These are phyloP conservation scores for Melopsittacus undulatus DNA, from an alignment of 2,797 vertebrate species.

Conservation along the genomic window DNA sequence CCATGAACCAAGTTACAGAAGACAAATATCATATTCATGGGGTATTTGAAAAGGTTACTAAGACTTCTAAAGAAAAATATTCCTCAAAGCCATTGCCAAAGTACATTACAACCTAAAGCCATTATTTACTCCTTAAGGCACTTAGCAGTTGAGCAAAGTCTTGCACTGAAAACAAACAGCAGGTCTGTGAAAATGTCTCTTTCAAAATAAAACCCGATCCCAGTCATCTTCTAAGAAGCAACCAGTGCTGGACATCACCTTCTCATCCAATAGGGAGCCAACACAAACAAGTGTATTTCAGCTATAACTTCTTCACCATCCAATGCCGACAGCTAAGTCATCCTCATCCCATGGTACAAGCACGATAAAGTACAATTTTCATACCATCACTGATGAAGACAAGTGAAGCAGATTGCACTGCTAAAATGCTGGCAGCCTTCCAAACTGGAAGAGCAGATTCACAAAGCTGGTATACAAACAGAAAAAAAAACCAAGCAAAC, in stretches of 20 bases:
- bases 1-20: not conserved
- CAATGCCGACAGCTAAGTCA: accelerated
- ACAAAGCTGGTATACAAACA: not conserved
- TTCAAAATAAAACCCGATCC: not conserved
- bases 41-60: not conserved
- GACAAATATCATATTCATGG: not conserved
- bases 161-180: not conserved
- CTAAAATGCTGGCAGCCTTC: not conserved
- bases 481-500: not conserved
- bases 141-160: not conserved
- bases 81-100: not conserved
- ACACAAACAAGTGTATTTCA: not conserved
- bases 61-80: not conserved
- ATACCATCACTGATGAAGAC: not conserved
- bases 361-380: not conserved
- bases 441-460: not conserved
- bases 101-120: not conserved
- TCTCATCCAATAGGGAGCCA: not conserved
- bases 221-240: not conserved
- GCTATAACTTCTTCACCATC: not conserved
- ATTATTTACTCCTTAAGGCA: not conserved
- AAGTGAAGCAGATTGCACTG: not conserved
- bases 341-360: not conserved
- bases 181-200: accelerated
- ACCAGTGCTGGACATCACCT: not conserved